Conservation (phyloP, 2,113 vertebrate species). For the Garra rufa region DNA sequence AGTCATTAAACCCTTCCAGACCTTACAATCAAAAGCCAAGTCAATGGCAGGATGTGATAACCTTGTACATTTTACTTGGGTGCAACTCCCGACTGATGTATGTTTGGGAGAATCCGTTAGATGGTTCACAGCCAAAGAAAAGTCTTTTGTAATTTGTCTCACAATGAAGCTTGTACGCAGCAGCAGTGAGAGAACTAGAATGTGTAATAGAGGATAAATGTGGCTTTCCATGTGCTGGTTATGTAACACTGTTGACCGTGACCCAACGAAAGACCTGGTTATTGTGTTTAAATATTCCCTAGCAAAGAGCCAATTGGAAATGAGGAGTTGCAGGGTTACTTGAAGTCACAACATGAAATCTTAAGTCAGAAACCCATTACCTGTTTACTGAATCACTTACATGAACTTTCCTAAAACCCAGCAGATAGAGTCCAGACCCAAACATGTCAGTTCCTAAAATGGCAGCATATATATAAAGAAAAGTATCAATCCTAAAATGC, state of each 20-base stretch:
- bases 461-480: neutral
- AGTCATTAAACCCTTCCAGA: slow-evolving; percentile 2
- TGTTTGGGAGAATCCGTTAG: neutral
- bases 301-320: neutral
- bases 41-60: neutral
- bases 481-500: neutral
- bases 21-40: neutral
- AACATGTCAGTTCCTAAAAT: neutral
- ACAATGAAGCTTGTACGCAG: neutral
- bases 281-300: slow-evolving; percentile 6
- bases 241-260: slow-evolving; percentile 4
- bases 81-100: neutral
- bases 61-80: slow-evolving; percentile 12
- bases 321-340: neutral
- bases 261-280: neutral
- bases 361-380: neutral
- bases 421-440: neutral
- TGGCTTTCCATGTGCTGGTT: slow-evolving; percentile 40
- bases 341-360: neutral
- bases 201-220: neutral
- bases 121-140: neutral
- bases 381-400: neutral
- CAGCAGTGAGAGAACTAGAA: neutral
- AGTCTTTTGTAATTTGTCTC: neutral
- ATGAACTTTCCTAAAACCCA: neutral